phyloP scores from a whole-genome alignment of 1,140 invertebrate genomes.

The Adoxophyes honmai region DNA sequence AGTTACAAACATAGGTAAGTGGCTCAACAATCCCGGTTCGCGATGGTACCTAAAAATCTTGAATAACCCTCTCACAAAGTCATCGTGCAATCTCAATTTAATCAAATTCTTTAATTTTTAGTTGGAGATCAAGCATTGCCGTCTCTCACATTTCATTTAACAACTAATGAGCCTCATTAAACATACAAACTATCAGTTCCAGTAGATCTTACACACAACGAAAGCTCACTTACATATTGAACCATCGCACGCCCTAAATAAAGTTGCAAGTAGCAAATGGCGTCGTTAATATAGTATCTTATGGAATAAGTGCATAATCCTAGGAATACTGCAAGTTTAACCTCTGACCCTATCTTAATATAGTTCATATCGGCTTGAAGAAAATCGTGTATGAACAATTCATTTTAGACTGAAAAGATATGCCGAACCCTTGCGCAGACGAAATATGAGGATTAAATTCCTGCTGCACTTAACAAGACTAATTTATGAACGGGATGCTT shows the following conservation, averaged over 20 bases:
- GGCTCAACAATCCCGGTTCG: not conserved
- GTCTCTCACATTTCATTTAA: constrained; percentile 52
- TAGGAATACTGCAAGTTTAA: constrained; percentile 28
- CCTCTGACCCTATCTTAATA: constrained; percentile 25
- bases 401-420: constrained; percentile 61
- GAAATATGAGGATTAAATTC: constrained; percentile 77
- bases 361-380: constrained; percentile 39
- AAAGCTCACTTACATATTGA: not conserved
- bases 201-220: constrained; percentile 2
- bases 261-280: not conserved
- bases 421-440: constrained; percentile 62
- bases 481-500: constrained; percentile 65
- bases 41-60: not conserved
- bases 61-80: constrained; percentile 6
- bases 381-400: constrained; percentile 35
- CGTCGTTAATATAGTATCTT: not conserved
- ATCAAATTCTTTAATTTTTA: constrained; percentile 40
- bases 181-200: constrained; percentile 22
- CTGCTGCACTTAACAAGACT: constrained; percentile 71
- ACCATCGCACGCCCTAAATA: not conserved
- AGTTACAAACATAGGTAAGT: no score
- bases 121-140: constrained; percentile 40
- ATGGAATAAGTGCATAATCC: not conserved
- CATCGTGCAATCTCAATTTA: constrained; percentile 26
- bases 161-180: constrained; percentile 56